Percentiles rank a stretch among this genome's conserved stretches.
Evolutionary conservation across 2,113 vertebrate genomes (phyloP).

Genomic region (Eulemur macaco): DNA sequence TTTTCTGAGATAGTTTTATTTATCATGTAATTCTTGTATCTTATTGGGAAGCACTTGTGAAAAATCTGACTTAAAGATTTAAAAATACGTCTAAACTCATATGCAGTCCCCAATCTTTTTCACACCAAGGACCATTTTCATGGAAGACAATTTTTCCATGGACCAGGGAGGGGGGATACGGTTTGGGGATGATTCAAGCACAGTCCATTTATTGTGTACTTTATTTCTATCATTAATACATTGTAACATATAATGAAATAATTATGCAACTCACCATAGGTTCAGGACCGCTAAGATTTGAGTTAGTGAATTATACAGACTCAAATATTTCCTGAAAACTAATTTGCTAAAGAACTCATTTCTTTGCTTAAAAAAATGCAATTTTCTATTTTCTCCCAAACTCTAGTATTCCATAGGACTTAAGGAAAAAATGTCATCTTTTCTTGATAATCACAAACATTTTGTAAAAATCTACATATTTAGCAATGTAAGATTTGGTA

Average conservation of each 20-base stretch:
- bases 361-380: not conserved
- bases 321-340: conserved; percentile 36
- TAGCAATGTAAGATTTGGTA: not conserved
- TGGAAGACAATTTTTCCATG: no score
- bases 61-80: conserved; percentile 34
- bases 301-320: not conserved
- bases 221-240: no score
- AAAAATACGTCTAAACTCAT: not conserved
- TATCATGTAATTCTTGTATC: conserved; percentile 40
- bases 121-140: no score
- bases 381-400: conserved; percentile 23
- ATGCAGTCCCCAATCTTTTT: no score
- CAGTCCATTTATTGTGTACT: no score
- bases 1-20: conserved; percentile 12
- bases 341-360: conserved; percentile 47
- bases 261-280: no score
- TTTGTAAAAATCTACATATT: not conserved
- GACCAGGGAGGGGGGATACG: no score
- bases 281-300: not conserved
- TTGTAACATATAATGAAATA: no score
- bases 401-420: not conserved
- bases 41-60: conserved; percentile 1
- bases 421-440: not conserved
- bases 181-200: no score
- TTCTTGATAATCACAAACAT: conserved; percentile 1